Evolutionary conservation across 2,113 vertebrate genomes (phyloP).

Genomic region (Illadopsis cleaveri): DNA sequence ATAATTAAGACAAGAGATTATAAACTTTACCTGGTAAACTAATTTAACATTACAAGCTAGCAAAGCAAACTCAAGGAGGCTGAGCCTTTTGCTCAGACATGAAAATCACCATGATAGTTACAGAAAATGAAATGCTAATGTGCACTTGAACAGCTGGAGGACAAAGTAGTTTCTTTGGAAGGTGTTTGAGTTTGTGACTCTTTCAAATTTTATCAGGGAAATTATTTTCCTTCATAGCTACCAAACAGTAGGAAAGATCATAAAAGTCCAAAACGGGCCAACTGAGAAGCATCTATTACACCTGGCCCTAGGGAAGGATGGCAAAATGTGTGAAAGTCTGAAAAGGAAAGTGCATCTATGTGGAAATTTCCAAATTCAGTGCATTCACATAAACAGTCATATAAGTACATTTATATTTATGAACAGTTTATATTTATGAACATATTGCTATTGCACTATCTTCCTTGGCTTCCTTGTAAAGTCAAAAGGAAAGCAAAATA

Average conservation of each 20-base stretch:
- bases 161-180: not conserved
- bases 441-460: not conserved
- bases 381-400: not conserved
- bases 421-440: slow-evolving; percentile 27
- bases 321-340: slow-evolving; percentile 11
- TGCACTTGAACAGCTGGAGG: not conserved
- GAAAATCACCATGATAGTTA: not conserved
- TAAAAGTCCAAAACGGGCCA: slow-evolving; percentile 11
- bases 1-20: not conserved
- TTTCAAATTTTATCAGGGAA: slow-evolving; percentile 1
- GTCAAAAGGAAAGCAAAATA: slow-evolving; percentile 15
- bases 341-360: slow-evolving; percentile 3
- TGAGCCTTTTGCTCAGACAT: not conserved
- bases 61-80: not conserved
- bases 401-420: not conserved
- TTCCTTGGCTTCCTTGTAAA: slow-evolving; percentile 50
- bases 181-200: slow-evolving; percentile 38
- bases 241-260: slow-evolving; percentile 27
- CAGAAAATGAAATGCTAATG: slow-evolving; percentile 6
- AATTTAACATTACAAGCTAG: not conserved
- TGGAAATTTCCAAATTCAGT: slow-evolving; percentile 28
- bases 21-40: not conserved
- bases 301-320: not conserved
- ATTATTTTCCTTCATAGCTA: slow-evolving; percentile 10
- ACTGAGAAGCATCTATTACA: slow-evolving; percentile 25